These are phyloP conservation scores for Entomyzon cyanotis DNA, from an alignment of 2,113 vertebrate species.

Conservation along the genomic window DNA sequence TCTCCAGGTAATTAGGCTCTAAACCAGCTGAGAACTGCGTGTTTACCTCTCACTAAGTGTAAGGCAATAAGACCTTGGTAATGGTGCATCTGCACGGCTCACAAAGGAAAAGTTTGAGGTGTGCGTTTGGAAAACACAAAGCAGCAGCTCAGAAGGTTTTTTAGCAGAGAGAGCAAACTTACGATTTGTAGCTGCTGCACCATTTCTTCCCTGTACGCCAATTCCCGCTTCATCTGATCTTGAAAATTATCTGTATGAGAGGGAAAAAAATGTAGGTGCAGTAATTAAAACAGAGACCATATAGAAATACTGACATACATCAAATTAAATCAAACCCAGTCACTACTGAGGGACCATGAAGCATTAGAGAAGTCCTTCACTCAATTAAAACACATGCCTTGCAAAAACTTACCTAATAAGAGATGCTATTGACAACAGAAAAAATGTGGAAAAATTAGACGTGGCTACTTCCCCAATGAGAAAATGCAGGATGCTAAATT, in stretches of 20 bases:
- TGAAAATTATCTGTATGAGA: constrained; percentile 90
- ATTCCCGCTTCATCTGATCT: constrained; percentile 97
- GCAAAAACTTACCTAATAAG: background rate
- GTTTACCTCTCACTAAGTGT: background rate
- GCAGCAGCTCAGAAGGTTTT: background rate
- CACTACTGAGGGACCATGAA: background rate
- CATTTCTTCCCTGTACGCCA: constrained; percentile 98
- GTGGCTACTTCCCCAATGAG: background rate
- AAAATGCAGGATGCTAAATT: background rate
- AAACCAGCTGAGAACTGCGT: constrained; percentile 56
- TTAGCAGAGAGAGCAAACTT: constrained; percentile 52
- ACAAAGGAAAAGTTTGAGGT: background rate
- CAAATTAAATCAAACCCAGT: background rate
- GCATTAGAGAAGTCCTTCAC: background rate
- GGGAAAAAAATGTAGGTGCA: background rate
- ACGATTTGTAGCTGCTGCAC: constrained; percentile 98
- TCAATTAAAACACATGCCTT: background rate
- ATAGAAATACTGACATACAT: background rate
- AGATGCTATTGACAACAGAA: background rate
- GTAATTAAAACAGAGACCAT: background rate
- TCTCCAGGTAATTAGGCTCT: constrained; percentile 72
- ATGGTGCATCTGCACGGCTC: background rate
- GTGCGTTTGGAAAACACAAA: background rate
- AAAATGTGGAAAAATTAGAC: background rate
- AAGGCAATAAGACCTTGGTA: background rate